Evolutionary conservation across 2,888 invertebrate species (phyloP).

Genomic region (Autographa pulchrina): DNA sequence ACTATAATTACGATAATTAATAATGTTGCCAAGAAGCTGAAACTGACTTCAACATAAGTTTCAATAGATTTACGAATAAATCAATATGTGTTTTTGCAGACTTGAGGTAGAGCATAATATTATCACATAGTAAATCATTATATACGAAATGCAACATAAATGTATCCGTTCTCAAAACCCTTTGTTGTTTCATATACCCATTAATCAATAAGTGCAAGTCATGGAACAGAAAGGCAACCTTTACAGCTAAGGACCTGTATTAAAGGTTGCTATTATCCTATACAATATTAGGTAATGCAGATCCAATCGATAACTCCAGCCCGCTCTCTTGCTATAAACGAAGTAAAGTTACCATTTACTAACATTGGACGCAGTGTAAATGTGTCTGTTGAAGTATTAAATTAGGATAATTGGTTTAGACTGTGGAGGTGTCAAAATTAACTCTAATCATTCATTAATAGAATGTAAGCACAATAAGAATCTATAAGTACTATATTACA

Average conservation of each 20-base stretch:
- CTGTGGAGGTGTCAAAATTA: background rate
- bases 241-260: constrained; percentile 3
- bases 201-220: background rate
- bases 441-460: background rate
- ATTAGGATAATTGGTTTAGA: background rate
- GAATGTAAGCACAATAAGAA: too few relatives aligned
- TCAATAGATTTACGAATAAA: too few relatives aligned
- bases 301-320: constrained; percentile 32
- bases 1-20: too few relatives aligned
- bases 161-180: too few relatives aligned
- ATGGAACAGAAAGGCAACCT: constrained; percentile 12
- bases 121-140: too few relatives aligned
- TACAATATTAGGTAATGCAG: constrained; percentile 20
- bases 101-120: too few relatives aligned
- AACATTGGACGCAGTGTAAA: background rate
- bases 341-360: background rate
- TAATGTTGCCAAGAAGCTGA: too few relatives aligned
- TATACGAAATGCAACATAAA: too few relatives aligned
- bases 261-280: constrained; percentile 24
- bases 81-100: too few relatives aligned
- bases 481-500: too few relatives aligned
- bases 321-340: constrained; percentile 9
- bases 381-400: background rate
- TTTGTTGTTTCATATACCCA: background rate
- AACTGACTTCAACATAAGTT: too few relatives aligned